A percentile compares a stretch with the other conserved stretches of the same genome.
Conservation (phyloP, 1,140 invertebrate species). For the Belonocnema kinseyi region DNA sequence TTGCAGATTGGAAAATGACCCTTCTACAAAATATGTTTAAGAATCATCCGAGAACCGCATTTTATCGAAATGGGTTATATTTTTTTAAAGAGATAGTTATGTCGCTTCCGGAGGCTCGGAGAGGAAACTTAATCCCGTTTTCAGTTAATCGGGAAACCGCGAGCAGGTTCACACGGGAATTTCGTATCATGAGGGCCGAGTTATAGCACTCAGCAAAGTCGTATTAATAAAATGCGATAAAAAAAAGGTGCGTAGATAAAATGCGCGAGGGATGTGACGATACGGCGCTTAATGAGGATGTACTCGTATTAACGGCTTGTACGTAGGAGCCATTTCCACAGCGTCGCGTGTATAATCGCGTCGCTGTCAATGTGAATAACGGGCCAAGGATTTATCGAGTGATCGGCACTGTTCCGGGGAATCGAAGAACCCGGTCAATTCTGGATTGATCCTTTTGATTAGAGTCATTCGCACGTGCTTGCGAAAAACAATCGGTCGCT, state of each 20-base stretch:
- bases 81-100: no score
- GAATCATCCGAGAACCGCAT: no score
- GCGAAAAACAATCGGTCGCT: no score
- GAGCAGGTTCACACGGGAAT: not conserved
- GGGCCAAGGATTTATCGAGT: slow-evolving; percentile 28
- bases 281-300: slow-evolving; percentile 66
- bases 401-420: slow-evolving; percentile 20
- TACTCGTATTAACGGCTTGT: slow-evolving; percentile 51
- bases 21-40: no score
- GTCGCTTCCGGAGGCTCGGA: not conserved
- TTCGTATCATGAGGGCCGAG: not conserved
- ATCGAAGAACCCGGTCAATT: slow-evolving; percentile 10
- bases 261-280: slow-evolving; percentile 50
- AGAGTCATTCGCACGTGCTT: not conserved
- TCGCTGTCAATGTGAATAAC: slow-evolving; percentile 2
- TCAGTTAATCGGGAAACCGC: not conserved
- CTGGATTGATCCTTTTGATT: not conserved
- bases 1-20: no score
- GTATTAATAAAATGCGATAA: slow-evolving; percentile 67
- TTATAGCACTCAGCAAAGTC: slow-evolving; percentile 52
- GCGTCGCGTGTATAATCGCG: slow-evolving; percentile 1
- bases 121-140: not conserved
- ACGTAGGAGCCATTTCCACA: slow-evolving; percentile 15
- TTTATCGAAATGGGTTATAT: no score
- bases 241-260: slow-evolving; percentile 45